Evolutionary conservation across 2,797 vertebrate species (phyloP).

Genomic region (Orientallactaga sibirica): DNA sequence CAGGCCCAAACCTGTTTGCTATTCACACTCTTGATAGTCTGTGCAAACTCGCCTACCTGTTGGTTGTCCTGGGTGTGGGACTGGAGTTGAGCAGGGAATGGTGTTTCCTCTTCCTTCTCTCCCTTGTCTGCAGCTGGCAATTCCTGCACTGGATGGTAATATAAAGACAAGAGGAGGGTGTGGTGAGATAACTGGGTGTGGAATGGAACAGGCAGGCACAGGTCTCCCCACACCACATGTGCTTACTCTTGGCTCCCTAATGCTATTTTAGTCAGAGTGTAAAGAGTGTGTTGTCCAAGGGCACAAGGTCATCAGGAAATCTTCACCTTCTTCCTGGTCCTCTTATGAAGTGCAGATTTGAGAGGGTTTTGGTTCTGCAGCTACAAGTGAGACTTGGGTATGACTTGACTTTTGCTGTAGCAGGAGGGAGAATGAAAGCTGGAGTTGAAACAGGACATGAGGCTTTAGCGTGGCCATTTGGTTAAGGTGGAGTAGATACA

Average conservation of each 20-base stretch:
- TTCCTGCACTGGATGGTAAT: slow-evolving; percentile 35
- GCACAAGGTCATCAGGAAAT: slow-evolving; percentile 37
- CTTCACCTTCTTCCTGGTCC: background rate
- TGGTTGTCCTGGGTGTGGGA: slow-evolving; percentile 2
- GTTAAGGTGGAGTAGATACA: background rate
- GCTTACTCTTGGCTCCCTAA: slow-evolving; percentile 58
- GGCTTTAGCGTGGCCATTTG: background rate
- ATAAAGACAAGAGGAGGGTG: slow-evolving; percentile 70
- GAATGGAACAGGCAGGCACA: slow-evolving; percentile 75
- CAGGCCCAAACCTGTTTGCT: slow-evolving; percentile 1
- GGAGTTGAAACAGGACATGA: background rate
- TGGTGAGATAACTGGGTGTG: slow-evolving; percentile 71
- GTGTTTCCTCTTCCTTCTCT: slow-evolving; percentile 60
- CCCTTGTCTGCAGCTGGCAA: slow-evolving; percentile 23
- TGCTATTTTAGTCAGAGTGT: slow-evolving; percentile 61
- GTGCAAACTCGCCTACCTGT: slow-evolving; percentile 56
- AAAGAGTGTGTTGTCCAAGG: slow-evolving; percentile 29
- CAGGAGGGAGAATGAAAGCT: slow-evolving; percentile 32
- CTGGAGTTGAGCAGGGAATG: slow-evolving; percentile 30
- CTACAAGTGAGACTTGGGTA: slow-evolving; percentile 3
- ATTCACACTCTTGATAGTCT: slow-evolving; percentile 1
- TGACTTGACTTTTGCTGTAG: slow-evolving; percentile 41
- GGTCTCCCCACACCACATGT: slow-evolving; percentile 47
- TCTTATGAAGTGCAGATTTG: slow-evolving; percentile 22
- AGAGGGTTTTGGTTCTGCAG: slow-evolving; percentile 47